A percentile compares a stretch with the other conserved stretches of the same genome.
Evolutionary conservation across 2,113 vertebrate species (phyloP).

Genomic region (Rhegmatorhina hoffmannsi): DNA sequence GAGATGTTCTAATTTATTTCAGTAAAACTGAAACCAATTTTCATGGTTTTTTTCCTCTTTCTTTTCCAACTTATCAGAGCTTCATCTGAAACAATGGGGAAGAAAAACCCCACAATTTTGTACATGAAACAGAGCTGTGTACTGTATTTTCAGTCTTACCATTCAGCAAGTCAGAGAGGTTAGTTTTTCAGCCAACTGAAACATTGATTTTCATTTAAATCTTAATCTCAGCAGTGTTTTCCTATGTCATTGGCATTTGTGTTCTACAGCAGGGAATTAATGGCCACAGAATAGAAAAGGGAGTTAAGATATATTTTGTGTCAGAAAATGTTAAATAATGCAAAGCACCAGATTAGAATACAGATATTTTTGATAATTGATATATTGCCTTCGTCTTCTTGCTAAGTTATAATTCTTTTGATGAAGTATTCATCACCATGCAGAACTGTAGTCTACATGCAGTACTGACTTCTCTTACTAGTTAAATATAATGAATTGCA

Average conservation of each 20-base stretch:
- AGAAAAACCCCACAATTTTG: background rate
- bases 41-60: background rate
- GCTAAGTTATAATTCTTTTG: slow-evolving; percentile 9
- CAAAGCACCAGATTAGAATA: slow-evolving; percentile 38
- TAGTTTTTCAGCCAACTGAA: background rate
- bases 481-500: background rate
- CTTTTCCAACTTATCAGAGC: background rate
- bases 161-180: background rate
- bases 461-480: background rate
- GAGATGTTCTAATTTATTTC: slow-evolving; percentile 11
- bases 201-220: slow-evolving; percentile 48
- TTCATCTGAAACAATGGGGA: background rate
- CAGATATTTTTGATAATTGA: slow-evolving; percentile 60
- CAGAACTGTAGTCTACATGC: background rate
- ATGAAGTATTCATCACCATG: slow-evolving; percentile 1
- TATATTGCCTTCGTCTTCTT: background rate
- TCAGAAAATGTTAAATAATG: slow-evolving; percentile 65
- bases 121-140: background rate
- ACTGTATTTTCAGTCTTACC: background rate
- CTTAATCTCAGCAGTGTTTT: slow-evolving; percentile 45
- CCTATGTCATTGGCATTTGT: slow-evolving; percentile 25
- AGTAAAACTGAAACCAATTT: slow-evolving; percentile 3
- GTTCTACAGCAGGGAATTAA: slow-evolving; percentile 13
- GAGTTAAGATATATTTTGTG: slow-evolving; percentile 44
- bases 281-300: slow-evolving; percentile 14